Conservation (phyloP, 2,113 vertebrate genomes). For the Vireo altiloquus region DNA sequence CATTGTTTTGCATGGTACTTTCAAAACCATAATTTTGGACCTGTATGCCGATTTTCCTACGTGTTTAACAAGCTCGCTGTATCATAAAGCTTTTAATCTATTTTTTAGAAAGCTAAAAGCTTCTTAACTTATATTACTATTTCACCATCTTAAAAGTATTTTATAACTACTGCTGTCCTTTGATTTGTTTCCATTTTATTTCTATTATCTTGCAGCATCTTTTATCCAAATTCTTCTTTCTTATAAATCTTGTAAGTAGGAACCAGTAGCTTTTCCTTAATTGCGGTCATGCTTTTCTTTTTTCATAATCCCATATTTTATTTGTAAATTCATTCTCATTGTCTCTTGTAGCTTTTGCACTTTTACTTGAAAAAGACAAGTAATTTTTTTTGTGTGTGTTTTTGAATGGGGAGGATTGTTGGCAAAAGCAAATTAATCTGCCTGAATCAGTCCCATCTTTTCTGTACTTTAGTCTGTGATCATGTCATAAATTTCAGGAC, state of each 20-base stretch:
- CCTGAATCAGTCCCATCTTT: slow-evolving; percentile 88
- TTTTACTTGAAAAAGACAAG: slow-evolving; percentile 79
- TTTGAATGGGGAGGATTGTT: slow-evolving; percentile 87
- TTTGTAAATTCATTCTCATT: slow-evolving; percentile 80
- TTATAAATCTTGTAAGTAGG: slow-evolving; percentile 99
- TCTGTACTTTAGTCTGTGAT: slow-evolving; percentile 86
- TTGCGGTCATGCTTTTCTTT: slow-evolving; percentile 87
- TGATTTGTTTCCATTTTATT: slow-evolving; percentile 99
- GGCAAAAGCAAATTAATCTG: slow-evolving; percentile 86
- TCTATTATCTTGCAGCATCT: slow-evolving; percentile 99
- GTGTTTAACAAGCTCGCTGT: slow-evolving; percentile 78
- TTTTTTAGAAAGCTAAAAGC: slow-evolving; percentile 76
- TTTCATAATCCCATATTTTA: slow-evolving; percentile 74
- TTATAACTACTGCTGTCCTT: slow-evolving; percentile 95
- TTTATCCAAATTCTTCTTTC: slow-evolving; percentile 99
- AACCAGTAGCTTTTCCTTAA: slow-evolving; percentile 94
- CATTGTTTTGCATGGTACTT: slow-evolving; percentile 83
- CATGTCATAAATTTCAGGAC: slow-evolving; percentile 83
- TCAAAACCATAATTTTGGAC: slow-evolving; percentile 76
- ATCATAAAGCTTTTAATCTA: slow-evolving; percentile 79
- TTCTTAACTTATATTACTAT: slow-evolving; percentile 77
- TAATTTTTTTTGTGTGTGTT: slow-evolving; percentile 79
- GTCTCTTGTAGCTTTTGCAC: slow-evolving; percentile 81
- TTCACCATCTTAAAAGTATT: slow-evolving; percentile 90
- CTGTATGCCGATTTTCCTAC: slow-evolving; percentile 76